Evolutionary conservation across 2,888 invertebrate species (phyloP).

Genomic region (Drosophila testacea): DNA sequence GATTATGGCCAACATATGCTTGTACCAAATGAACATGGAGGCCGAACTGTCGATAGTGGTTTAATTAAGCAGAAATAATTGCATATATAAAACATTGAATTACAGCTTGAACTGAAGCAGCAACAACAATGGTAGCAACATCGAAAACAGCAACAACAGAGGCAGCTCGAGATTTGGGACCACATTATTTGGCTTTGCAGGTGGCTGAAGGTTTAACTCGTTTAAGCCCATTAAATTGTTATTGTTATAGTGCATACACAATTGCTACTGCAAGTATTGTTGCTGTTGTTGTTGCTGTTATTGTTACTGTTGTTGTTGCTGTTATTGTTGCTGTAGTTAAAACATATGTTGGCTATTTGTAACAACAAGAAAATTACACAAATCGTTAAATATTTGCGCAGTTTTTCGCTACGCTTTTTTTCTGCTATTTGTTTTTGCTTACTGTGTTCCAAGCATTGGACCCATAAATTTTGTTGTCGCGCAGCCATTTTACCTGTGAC

Average conservation of each 20-base stretch:
- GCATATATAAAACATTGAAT: conserved; percentile 61
- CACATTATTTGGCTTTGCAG: conserved; percentile 50
- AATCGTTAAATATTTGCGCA: conserved; percentile 78
- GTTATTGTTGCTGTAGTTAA: conserved; percentile 45
- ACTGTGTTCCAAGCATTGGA: conserved; percentile 46
- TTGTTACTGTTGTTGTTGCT: conserved; percentile 47
- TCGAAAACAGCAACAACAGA: background rate
- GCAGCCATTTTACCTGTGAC: conserved; percentile 79
- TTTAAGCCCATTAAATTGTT: conserved; percentile 72
- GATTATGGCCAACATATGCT: conserved; percentile 56
- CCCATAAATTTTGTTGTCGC: conserved; percentile 67
- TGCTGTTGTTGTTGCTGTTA: conserved; percentile 40
- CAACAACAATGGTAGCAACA: background rate
- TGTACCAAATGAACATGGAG: conserved; percentile 47
- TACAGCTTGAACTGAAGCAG: conserved; percentile 28
- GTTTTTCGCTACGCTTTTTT: conserved; percentile 24
- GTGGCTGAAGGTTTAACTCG: conserved; percentile 54
- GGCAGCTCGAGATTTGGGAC: conserved; percentile 55
- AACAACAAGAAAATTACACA: conserved; percentile 80
- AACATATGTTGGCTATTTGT: conserved; percentile 79
- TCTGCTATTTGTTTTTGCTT: conserved; percentile 10
- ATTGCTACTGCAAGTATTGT: conserved; percentile 21
- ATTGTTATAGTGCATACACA: conserved; percentile 49
- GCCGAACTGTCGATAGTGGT: conserved; percentile 49
- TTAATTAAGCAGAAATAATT: conserved; percentile 80